phyloP scores from a whole-genome alignment of 2,888 invertebrate species.

The Tetrapedia diversipes region DNA sequence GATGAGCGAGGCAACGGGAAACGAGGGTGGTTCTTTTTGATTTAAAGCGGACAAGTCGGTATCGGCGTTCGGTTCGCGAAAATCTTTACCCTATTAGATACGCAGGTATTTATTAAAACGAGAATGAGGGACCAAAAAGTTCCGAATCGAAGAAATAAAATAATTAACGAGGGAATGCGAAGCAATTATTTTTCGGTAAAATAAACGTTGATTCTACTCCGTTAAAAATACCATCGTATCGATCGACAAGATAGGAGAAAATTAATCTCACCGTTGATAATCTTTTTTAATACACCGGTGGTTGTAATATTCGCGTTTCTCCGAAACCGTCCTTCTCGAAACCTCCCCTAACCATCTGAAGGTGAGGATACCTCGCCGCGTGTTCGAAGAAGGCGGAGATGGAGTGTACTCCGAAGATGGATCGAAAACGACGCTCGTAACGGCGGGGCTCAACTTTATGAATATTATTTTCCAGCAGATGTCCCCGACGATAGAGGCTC shows the following conservation, averaged over 20 bases:
- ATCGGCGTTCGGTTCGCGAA: background rate
- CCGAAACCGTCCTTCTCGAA: background rate
- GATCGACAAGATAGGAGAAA: no score
- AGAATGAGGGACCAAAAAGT: no score
- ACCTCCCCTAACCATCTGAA: background rate
- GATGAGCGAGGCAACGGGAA: background rate
- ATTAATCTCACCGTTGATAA: no score
- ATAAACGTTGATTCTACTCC: no score
- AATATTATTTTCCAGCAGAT: constrained; percentile 83
- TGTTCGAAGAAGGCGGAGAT: background rate
- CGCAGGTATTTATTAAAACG: no score
- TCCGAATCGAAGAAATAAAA: no score
- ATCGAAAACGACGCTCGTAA: constrained; percentile 62
- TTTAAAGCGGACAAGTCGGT: constrained; percentile 16
- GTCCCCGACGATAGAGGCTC: constrained; percentile 82
- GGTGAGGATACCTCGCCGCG: background rate
- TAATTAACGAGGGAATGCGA: no score
- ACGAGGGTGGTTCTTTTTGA: no score
- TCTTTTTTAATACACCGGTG: no score
- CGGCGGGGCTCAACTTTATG: constrained; percentile 79
- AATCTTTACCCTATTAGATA: background rate
- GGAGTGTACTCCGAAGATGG: constrained; percentile 35
- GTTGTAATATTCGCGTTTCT: no score
- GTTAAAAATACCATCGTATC: no score
- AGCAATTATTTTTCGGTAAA: no score